Base-by-base conservation (phyloP, 1,140 invertebrate species). In the Latrodectus geometricus region DNA sequence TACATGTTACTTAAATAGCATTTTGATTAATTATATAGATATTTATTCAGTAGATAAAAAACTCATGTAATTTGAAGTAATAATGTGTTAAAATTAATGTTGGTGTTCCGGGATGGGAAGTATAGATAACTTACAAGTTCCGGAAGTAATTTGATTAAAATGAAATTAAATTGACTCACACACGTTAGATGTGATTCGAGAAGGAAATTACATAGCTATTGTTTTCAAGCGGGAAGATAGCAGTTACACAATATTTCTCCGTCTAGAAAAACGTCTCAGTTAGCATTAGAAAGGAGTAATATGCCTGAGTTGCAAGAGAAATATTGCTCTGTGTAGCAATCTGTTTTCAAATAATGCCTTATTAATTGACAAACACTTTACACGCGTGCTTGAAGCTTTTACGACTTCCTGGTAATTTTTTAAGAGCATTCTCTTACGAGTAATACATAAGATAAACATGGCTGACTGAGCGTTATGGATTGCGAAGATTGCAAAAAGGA, bases 101-200 rank as follows among this genome's bases (percentile, higher is more conserved):
- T 56, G 52, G 54, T 76, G 74, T 76, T 76, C 74, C 74, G 50
- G 74, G 74, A 76, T 76, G 50, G 21, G 50, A 56, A 50, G 54
- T 21, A 52, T 17, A 56, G 74, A 76, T 76, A 52, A 76, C 74
- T 76, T 76, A 76, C 21, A 76, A 76, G 74, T 76, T 76, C 74
- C 74, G 74, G 74, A 76, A 76, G 74, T 76, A 76, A 76, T 76
- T 76, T 35, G n/a, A 61, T 61, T 61, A 11, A 76, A 21, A 23
- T 52, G 54, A 76, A 76, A 54, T 76, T 56, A 50, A 76, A 56
- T 76, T 76, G 21, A 76, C n/a, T n/a, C n/a, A n/a, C 21, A 76
- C 74, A 21, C 50, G 52, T 50, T 49, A 54, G 52, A 76, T 56
- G 23, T 21, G 54, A 76, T 56, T 76, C 50, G 50, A 76, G 21